These are phyloP conservation scores for Sinocyclocheilus anshuiensis DNA, from an alignment of 2,113 vertebrate species.

Conservation along the genomic window DNA sequence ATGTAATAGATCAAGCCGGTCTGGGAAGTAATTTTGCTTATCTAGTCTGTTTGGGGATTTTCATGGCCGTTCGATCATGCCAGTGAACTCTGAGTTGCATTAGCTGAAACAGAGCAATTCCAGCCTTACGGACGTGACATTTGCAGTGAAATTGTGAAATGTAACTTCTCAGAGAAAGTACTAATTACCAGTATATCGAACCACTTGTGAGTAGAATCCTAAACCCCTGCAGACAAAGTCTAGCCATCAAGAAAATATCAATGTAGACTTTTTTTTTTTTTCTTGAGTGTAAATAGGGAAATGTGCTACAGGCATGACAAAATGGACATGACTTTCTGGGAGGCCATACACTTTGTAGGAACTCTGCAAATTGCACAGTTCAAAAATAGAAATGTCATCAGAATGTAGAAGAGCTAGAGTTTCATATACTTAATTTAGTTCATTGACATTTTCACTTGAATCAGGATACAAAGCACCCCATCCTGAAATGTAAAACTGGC, in stretches of 20 bases:
- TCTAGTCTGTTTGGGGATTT: constrained; percentile 17
- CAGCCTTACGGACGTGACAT: not conserved
- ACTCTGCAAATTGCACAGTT: not conserved
- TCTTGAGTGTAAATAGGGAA: not conserved
- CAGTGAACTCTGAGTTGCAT: not conserved
- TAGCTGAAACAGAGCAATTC: constrained; percentile 9
- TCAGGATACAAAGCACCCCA: not conserved
- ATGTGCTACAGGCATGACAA: not conserved
- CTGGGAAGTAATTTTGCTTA: constrained; percentile 1
- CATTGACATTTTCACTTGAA: not conserved
- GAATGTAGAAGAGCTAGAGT: not conserved
- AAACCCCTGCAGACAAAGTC: not conserved
- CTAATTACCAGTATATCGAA: not conserved
- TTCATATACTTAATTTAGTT: not conserved
- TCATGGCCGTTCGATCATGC: not conserved
- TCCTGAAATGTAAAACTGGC: not conserved
- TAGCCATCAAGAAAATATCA: not conserved
- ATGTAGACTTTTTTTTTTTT: not conserved
- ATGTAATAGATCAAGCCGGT: constrained; percentile 23
- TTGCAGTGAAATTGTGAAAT: not conserved
- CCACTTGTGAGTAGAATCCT: not conserved
- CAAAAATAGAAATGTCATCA: not conserved
- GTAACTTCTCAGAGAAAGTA: not conserved
- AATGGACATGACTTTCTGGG: not conserved
- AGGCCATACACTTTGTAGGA: not conserved